Evolutionary conservation across 2,888 invertebrate species (phyloP), one percentile per base, ranked within the genome.

Genomic region (Pheosia tremula): DNA sequence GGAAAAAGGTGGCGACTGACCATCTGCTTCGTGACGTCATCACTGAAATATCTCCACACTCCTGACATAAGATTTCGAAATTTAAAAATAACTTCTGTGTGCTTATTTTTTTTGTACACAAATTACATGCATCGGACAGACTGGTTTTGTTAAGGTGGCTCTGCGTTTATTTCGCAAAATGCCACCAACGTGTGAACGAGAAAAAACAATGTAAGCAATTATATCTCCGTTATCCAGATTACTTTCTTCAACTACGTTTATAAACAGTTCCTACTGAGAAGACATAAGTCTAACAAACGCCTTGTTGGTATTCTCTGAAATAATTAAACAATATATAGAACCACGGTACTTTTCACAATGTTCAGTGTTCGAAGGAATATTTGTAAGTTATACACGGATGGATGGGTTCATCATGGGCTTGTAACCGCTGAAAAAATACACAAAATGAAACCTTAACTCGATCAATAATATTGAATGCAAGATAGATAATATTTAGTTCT

Each of bases 301-400:
- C 55, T 64, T 70, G 50, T 63, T 63, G 41, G 39, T 63, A 43
- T 71, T 67, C 67, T 63, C 56, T 71, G 66, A 63, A 72, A 59
- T 59, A 57, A 59, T 58, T 61, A 65, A 62, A 60, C 55, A 64
- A 24, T 24, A 24, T 64, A 57, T 58, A 58, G 52, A 59, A 56
- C 58, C 58, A 58, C 59, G 43, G 62, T n/a, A 62, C 63, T 41
- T 64, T 64, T 56, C 57, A 57, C 24, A 24, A 24, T 24, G 47
- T 61, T 57, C 53, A 57, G 61, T 59, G 64, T 60, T 69, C 47
- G 50, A 45, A 36, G 56, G 37, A 53, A 62, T 61, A 56, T 65
- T 69, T 63, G 13, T 60, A 66, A 57, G 24, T 24, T 24, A 56
- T 63, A 66, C 58, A 54, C 59, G 37, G 49, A 57, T 47, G 54